Base-by-base conservation (phyloP, 2,888 invertebrate genomes). In the Unio delphinus region DNA sequence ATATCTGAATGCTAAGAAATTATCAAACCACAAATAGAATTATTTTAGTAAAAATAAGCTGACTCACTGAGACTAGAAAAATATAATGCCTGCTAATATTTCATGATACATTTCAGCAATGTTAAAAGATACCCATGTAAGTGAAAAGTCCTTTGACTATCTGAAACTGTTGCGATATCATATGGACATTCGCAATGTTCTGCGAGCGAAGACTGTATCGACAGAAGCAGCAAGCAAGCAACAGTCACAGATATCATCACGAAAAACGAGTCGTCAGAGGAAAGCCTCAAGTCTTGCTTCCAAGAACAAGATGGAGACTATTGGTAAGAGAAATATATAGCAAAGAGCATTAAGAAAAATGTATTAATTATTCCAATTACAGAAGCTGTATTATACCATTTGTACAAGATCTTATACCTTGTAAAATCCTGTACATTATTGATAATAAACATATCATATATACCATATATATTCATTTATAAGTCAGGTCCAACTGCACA, bases 111-210 rank as follows among this genome's bases (percentile, higher is more conserved):
- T 72, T 75, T 34, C 75, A 88, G 88, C 63, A 23, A 69, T 88
- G 74, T 66, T 86, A 60, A 68, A 79, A 30, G 72, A 76, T 54
- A 65, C 69, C 17, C 68, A 68, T 17, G 69, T 80, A 4, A 72
- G 74, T 70, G 79, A 79, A 61, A 79, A 72, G 23, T 79, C 80
- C 11, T 89, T 87, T 83, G 87, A 88, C 55, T 89, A 89, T 89
- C 72, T 87, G 68, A 82, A 80, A 26, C 78, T 82, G 55, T 73
- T 89, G 68, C 82, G 84, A 26, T 86, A 87, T 66, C 85, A 87
- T 67, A 87, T 89, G 84, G 88, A 89, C 68, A 85, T 88, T 65
- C 78, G 83, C 45, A 83, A 83, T 55, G 82, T 89, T 3, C 80
- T 89, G 15, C 72, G 86, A 15, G 88, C 88, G 20, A 88, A 88